A percentile compares a stretch with the other conserved stretches of the same genome.
phyloP scores from a whole-genome alignment of 1,140 invertebrate genomes.

The Cydia strobilella region DNA sequence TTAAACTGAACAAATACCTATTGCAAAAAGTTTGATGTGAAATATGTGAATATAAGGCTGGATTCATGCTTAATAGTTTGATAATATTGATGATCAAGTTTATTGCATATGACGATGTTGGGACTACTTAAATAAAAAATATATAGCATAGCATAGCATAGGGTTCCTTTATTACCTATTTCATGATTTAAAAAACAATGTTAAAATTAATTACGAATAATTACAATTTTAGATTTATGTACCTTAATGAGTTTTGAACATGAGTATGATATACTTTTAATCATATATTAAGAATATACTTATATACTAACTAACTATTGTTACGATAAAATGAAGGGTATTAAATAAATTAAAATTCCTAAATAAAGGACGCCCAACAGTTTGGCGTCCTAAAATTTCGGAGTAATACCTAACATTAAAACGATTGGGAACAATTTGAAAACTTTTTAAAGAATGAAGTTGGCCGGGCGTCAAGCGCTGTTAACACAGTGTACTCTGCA shows the following conservation, averaged over 20 bases:
- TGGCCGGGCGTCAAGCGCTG: conserved; percentile 48
- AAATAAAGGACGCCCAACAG: conserved; percentile 5
- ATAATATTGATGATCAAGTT: background rate
- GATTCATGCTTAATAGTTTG: background rate
- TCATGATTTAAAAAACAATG: too few relatives aligned
- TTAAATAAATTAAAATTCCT: background rate
- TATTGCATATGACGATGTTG: too few relatives aligned
- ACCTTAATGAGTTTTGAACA: too few relatives aligned
- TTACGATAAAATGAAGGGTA: background rate
- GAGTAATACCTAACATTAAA: conserved; percentile 32
- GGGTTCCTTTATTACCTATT: too few relatives aligned
- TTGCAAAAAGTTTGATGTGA: background rate
- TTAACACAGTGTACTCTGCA: background rate
- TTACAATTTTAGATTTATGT: too few relatives aligned
- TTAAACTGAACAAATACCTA: background rate
- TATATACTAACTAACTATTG: too few relatives aligned
- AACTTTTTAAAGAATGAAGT: conserved; percentile 56
- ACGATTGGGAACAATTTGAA: conserved; percentile 34
- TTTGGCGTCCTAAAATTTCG: conserved; percentile 7
- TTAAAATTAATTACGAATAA: too few relatives aligned
- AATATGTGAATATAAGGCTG: background rate
- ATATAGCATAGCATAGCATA: too few relatives aligned
- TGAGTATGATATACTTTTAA: too few relatives aligned
- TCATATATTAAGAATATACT: too few relatives aligned
- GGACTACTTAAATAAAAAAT: too few relatives aligned